Conservation (phyloP, 2,113 vertebrate species). For the Pseudorhombus dupliciocellatus region DNA sequence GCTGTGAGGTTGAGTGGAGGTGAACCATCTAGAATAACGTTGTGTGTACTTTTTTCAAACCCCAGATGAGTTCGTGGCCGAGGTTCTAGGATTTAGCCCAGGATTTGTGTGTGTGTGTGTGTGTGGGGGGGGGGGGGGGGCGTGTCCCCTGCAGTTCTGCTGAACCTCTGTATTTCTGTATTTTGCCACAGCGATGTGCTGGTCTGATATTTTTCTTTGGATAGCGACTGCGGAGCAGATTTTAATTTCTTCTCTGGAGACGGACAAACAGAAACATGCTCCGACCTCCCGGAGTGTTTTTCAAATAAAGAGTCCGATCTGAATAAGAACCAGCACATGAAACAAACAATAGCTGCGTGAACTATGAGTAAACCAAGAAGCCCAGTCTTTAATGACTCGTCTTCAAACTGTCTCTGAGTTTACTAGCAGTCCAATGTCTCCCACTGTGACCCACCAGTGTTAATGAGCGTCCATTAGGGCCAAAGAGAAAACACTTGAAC, state of each 20-base stretch:
- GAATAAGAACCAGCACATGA: too few relatives aligned
- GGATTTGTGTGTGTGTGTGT: slow-evolving; percentile 13
- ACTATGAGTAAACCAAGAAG: too few relatives aligned
- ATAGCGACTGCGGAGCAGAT: background rate
- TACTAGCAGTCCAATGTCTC: too few relatives aligned
- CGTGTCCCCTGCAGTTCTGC: background rate
- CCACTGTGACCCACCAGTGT: slow-evolving; percentile 6
- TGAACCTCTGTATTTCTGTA: background rate
- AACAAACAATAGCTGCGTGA: too few relatives aligned
- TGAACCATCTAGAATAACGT: slow-evolving; percentile 14
- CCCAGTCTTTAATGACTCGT: too few relatives aligned
- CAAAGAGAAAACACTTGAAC: slow-evolving; percentile 41
- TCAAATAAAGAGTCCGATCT: too few relatives aligned
- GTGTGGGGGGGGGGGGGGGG: slow-evolving; percentile 3
- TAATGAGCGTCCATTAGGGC: slow-evolving; percentile 51
- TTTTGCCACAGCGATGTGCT: background rate
- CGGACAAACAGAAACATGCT: too few relatives aligned
- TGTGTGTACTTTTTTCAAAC: background rate
- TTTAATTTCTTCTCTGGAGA: background rate
- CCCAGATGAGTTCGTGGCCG: slow-evolving; percentile 3
- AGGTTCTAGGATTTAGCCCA: background rate
- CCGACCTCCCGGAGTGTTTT: too few relatives aligned
- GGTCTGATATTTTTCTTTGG: background rate
- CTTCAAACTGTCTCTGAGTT: too few relatives aligned
- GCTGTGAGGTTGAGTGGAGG: slow-evolving; percentile 17